Evolutionary conservation across 2,888 invertebrate genomes (phyloP).

Genomic region (Aquatica leii): DNA sequence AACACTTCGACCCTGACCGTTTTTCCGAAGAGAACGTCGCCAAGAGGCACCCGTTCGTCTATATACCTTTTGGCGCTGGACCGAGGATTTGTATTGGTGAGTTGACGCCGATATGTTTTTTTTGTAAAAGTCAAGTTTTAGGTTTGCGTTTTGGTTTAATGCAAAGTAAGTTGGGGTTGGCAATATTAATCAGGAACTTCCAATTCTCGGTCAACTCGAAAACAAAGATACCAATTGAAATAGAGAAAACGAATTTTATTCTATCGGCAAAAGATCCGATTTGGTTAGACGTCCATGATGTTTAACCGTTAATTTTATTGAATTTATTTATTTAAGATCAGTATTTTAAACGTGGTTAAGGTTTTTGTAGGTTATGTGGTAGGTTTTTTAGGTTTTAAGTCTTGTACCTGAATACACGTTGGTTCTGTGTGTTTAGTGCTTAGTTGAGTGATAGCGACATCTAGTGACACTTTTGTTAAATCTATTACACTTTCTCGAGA

Average conservation of each 20-base stretch:
- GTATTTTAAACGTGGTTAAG: too few relatives aligned
- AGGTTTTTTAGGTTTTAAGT: too few relatives aligned
- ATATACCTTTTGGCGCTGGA: constrained; percentile 51
- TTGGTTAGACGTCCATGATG: neutral
- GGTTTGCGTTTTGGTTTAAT: constrained; percentile 40
- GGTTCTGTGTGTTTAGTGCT: too few relatives aligned
- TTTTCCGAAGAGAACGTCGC: constrained; percentile 21
- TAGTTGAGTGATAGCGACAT: too few relatives aligned
- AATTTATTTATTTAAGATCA: too few relatives aligned
- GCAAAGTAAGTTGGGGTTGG: constrained; percentile 39
- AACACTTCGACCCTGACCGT: constrained; percentile 32
- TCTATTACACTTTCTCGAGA: too few relatives aligned
- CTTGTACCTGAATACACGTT: too few relatives aligned
- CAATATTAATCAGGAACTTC: constrained; percentile 31
- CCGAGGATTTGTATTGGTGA: constrained; percentile 52
- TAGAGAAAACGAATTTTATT: neutral
- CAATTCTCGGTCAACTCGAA: constrained; percentile 25
- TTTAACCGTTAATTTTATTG: too few relatives aligned
- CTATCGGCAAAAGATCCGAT: neutral
- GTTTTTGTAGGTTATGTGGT: too few relatives aligned
- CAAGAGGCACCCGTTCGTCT: constrained; percentile 21
- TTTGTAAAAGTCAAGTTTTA: constrained; percentile 13
- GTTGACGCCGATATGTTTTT: neutral
- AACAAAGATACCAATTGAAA: constrained; percentile 16
- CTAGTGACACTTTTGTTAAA: too few relatives aligned